Evolutionary conservation across 2,113 vertebrate species (phyloP), one percentile per base, ranked within the genome.

Genomic region (Cyphomyrus plagiostoma): DNA sequence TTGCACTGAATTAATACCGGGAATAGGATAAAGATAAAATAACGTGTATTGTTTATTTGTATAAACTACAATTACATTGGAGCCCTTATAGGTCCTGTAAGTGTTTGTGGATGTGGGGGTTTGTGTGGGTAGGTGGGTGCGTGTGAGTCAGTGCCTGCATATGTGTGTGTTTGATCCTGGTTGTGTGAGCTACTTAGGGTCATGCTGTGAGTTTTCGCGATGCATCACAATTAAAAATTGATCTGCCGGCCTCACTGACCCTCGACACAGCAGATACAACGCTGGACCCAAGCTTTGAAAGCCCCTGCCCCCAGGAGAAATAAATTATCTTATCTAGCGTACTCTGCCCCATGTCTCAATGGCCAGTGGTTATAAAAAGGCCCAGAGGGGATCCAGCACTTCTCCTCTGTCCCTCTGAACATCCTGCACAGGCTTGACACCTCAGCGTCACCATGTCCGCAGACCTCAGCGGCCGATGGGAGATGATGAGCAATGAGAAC

Each of bases 391-490:
- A 1, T 50, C 50, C 49, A 89, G 90, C 74, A 89, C 42, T 88
- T 90, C 89, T 77, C 90, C 85, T 90, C 49, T 77, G 13, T 42
- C 87, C 46, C 66, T 88, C 90, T 52, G 86, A 89, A 77, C 30
- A 6, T 8, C 46, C 46, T 9, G 46, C 70, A 35, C 23, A 90
- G 91, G 89, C 90, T 84, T 89, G 77, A 52, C 45, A 70, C 53
- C 90, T 91, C 13, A 30, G n/a, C 35, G n/a, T 70, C 91, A 93
- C 89, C 94, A 99, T 98, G 98, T 95, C 97, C 52, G 96, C 89
- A 77, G 94, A 99, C 92, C 96, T 96, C 93, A 97, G 90, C 93
- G 98, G 98, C 50, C 98, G 94, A 1, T 99, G 97, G 98, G 95
- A 97, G 88, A 95, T 99, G 96, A 95, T 96, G 91, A 94, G 66